Evolutionary conservation across 2,113 vertebrate species (phyloP), one percentile per base, ranked within the genome.

Genomic region (Laticauda colubrina): DNA sequence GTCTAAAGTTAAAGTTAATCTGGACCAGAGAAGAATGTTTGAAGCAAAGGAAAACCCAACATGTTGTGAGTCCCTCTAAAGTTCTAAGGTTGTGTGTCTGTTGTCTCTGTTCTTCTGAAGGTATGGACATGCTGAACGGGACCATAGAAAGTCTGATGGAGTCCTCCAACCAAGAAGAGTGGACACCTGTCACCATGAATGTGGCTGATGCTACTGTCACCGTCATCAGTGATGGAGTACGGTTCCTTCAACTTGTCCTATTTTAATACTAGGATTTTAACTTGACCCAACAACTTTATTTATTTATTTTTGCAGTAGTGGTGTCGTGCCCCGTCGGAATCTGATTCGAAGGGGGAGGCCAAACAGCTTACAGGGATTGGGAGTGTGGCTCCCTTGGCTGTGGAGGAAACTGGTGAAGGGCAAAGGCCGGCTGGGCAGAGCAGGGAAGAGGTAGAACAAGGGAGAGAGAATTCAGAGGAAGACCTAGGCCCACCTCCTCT

Each of bases 121-220:
- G 99, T 94, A 99, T 99, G 98, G 99, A 99, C 93, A 98, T 99
- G 92, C 98, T 99, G 90, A 99, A 99, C 21, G 98, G 97, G 59
- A 99, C 99, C 95, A 99, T 99, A 94, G 99, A 99, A 90, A 99
- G 87, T 94, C 98, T 99, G 0, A 94, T 98, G 95, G 96, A 97
- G 91, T 98, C 98, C 81, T 98, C 98, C 0, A 97, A 97, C 94
- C 98, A 98, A 96, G 99, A 99, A 53, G 99, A 98, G 54, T 99
- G 99, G 99, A 98, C 97, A 0, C 98, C 99, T 1, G 99, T 99
- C 91, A 98, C 98, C 94, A 98, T 99, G 97, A 99, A 98, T 0
- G 99, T 99, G 88, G 99, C 99, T 3, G 99, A 99, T 93, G 99
- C 99, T 89, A 99, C 99, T 1, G 98, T 99, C 95, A 99, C 99